A percentile compares a stretch with the other conserved stretches of the same genome.
Evolutionary conservation across 2,113 vertebrate genomes (phyloP).

Genomic region (Oreotrochilus melanogaster): DNA sequence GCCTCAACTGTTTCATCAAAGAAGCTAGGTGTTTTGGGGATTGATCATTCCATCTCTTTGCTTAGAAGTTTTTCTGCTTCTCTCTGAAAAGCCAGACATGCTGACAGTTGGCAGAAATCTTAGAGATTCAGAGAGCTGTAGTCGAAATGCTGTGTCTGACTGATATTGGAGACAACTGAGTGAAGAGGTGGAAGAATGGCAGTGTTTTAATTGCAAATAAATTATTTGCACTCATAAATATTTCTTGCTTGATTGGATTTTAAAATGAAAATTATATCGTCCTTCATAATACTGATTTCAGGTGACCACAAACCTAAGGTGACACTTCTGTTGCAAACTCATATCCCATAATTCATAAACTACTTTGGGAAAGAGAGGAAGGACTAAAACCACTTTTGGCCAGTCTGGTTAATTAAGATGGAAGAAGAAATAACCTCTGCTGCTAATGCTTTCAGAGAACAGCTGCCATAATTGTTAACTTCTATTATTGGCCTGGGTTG

Average conservation of each 20-base stretch:
- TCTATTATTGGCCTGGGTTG: neutral
- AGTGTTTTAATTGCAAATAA: neutral
- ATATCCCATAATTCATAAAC: neutral
- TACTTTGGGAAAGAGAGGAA: neutral
- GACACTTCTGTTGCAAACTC: neutral
- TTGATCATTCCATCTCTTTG: neutral
- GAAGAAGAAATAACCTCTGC: neutral
- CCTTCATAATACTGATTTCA: neutral
- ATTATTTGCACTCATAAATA: neutral
- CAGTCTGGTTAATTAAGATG: neutral
- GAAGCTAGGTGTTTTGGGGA: neutral
- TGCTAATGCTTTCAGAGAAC: neutral
- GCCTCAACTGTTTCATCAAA: neutral
- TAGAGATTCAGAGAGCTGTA: neutral
- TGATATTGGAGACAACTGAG: neutral
- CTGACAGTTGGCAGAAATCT: neutral
- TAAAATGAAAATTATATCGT: neutral
- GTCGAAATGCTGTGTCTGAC: neutral
- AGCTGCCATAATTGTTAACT: neutral
- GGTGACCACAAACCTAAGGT: neutral
- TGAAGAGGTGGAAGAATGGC: neutral
- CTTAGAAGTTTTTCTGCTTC: conserved; percentile 9
- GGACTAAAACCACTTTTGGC: neutral
- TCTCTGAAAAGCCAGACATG: neutral
- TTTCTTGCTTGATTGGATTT: neutral